Evolutionary conservation across 2,888 invertebrate species (phyloP), one percentile per base, ranked within the genome.

Genomic region (Morpho deidamia): DNA sequence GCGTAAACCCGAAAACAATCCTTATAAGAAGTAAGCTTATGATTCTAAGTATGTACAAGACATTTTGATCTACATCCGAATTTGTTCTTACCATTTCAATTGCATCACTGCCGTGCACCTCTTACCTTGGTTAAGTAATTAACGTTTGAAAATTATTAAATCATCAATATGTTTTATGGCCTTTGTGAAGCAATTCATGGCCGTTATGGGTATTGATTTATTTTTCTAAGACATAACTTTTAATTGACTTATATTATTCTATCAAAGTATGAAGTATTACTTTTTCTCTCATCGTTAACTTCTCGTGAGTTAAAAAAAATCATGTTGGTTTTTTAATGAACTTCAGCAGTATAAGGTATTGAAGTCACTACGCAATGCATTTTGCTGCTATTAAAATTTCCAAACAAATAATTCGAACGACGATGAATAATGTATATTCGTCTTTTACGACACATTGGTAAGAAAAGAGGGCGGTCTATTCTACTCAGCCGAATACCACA

Each of bases 61-160:
- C 51, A 45, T 56, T 50, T 55, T 54, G 61, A 57, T 55, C 51
- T 51, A 55, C 41, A 58, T 62, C 52, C 51, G 33, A 58, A 53
- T 54, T 52, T 35, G 45, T 43, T 53, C 53, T 44, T 51, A 55
- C 40, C 51, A 50, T 44, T 55, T 50, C 39, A 42, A 44, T 61
- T 59, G 50, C 57, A 55, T 52, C 57, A 63, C 34, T 23, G 23
- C 23, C 40, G n/a, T 44, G 34, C 44, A 46, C 53, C 60, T 55
- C 53, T 62, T 59, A 58, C 60, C 41, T 53, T 51, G 55, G 50
- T 58, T 55, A 44, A 42, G 52, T 59, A 53, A 53, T 53, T 37
- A 35, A 14, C 49, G 42, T 8, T 41, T 11, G 12, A 49, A 44
- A 42, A 44, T 51, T 53, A 58, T 58, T 55, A 53, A 47, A 53